Conservation (phyloP, 2,888 invertebrate species). For the Epicampocera succincta region DNA sequence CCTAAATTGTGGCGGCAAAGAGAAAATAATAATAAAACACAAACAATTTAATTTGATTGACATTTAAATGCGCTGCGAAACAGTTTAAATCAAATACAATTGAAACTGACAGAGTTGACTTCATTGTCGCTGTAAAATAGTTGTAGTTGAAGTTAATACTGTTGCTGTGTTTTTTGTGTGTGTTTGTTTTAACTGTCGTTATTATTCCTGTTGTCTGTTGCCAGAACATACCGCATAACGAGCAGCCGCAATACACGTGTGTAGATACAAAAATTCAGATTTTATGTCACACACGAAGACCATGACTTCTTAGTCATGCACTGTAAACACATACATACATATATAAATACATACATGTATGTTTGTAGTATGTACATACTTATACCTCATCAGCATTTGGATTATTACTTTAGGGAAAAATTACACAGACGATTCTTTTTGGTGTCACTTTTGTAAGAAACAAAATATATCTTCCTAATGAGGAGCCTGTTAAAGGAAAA, state of each 20-base stretch:
- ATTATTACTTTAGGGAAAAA: no score
- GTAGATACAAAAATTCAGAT: conserved; percentile 45
- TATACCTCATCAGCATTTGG: no score
- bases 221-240: conserved; percentile 56
- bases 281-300: conserved; percentile 44
- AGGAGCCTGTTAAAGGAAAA: no score
- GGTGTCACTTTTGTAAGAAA: no score
- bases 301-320: neutral
- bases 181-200: neutral
- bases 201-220: conserved; percentile 31
- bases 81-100: conserved; percentile 60
- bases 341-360: no score
- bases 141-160: neutral
- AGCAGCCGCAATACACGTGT: conserved; percentile 55
- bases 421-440: no score
- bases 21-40: conserved; percentile 28
- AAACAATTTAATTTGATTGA: conserved; percentile 61
- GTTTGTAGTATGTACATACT: no score
- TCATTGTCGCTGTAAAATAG: conserved; percentile 29
- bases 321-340: neutral
- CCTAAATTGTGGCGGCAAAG: neutral
- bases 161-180: neutral
- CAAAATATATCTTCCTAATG: no score
- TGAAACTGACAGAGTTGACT: conserved; percentile 58
- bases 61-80: conserved; percentile 46